phyloP scores from a whole-genome alignment of 2,797 vertebrate genomes.

The Spheniscus humboldti region DNA sequence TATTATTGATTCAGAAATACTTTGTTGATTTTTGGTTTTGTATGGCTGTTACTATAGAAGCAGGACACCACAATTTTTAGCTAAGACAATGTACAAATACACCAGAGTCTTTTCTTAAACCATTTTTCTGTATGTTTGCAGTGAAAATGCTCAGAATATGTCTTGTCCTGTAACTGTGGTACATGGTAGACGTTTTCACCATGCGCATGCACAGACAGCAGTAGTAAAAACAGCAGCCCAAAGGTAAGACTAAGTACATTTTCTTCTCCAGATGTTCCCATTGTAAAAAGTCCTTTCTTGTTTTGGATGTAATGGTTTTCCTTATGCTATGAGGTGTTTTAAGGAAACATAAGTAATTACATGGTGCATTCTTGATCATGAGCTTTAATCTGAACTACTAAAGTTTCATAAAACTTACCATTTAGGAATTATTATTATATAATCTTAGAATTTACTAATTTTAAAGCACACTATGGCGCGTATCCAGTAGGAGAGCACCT shows the following conservation, averaged over 20 bases:
- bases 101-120: not conserved
- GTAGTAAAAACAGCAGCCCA: constrained; percentile 84
- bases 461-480: not conserved
- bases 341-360: not conserved
- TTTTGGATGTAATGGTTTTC: not conserved
- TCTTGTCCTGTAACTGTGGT: constrained; percentile 81
- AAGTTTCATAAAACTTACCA: not conserved
- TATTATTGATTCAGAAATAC: not conserved
- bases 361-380: not conserved
- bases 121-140: constrained; percentile 60
- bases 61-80: not conserved
- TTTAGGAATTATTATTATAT: not conserved
- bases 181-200: constrained; percentile 89
- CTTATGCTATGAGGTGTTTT: not conserved
- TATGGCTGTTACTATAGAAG: not conserved
- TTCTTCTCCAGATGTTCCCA: not conserved
- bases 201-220: constrained; percentile 78
- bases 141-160: constrained; percentile 80
- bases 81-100: not conserved
- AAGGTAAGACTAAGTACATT: constrained; percentile 76
- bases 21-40: not conserved
- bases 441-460: not conserved
- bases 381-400: not conserved
- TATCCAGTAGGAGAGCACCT: not conserved
- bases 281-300: not conserved